Conservation (phyloP, 2,888 invertebrate species). For the Drosophila lutescens region DNA sequence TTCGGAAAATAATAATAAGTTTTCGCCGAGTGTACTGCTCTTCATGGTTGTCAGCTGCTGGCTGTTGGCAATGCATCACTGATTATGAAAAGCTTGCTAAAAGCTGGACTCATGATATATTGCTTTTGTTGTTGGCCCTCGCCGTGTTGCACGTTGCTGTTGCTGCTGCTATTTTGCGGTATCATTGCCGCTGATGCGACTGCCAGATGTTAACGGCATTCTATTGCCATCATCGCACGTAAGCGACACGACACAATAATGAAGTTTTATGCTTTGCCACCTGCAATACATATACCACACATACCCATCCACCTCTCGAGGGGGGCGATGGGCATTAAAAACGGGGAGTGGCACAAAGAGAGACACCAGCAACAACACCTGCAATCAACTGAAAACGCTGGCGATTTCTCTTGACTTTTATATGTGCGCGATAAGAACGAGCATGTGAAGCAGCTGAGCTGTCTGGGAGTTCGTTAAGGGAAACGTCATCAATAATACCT, state of each 20-base stretch:
- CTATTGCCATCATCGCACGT: constrained; percentile 71
- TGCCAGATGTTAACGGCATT: constrained; percentile 52
- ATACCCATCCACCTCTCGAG: not conserved
- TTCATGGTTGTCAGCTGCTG: constrained; percentile 51
- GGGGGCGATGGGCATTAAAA: constrained; percentile 15
- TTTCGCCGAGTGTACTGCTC: constrained; percentile 34
- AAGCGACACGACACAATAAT: constrained; percentile 74
- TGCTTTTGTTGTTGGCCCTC: constrained; percentile 60
- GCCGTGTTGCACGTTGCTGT: constrained; percentile 22
- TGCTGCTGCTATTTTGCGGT: constrained; percentile 59
- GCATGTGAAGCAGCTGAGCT: constrained; percentile 30
- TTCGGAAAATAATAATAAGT: not conserved
- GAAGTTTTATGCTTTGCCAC: constrained; percentile 80
- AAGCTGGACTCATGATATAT: constrained; percentile 79
- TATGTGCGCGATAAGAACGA: constrained; percentile 34
- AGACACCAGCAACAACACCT: constrained; percentile 38
- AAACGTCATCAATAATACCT: constrained; percentile 45
- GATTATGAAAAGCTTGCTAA: constrained; percentile 80
- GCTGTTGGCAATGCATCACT: constrained; percentile 80
- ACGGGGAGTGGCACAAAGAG: constrained; percentile 18
- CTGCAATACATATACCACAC: constrained; percentile 54
- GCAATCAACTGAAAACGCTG: constrained; percentile 75
- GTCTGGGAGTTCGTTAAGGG: constrained; percentile 41
- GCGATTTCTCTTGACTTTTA: constrained; percentile 57
- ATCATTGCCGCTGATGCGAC: constrained; percentile 66